Evolutionary conservation across 2,888 invertebrate species (phyloP).

Genomic region (Blastobasis lacticolella): DNA sequence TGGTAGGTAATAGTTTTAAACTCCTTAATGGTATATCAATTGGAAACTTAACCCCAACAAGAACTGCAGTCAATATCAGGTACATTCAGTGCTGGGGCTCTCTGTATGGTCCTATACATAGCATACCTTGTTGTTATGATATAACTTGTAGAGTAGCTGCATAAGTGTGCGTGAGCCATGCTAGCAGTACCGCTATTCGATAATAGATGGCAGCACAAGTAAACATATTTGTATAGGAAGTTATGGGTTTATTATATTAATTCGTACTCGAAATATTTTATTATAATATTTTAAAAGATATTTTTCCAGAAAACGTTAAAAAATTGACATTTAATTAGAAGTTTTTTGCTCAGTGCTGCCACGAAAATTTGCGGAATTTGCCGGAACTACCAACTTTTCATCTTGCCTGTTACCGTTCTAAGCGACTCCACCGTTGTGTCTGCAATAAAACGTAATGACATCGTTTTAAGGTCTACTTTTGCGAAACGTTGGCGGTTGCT

Average conservation of each 20-base stretch:
- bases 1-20: too few relatives aligned
- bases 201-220: constrained; percentile 47
- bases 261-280: too few relatives aligned
- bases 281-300: constrained; percentile 10
- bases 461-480: constrained; percentile 36
- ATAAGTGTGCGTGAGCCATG: constrained; percentile 1
- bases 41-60: too few relatives aligned
- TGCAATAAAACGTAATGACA: constrained; percentile 42
- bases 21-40: too few relatives aligned
- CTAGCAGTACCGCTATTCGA: constrained; percentile 49
- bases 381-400: constrained; percentile 37
- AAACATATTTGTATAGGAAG: too few relatives aligned
- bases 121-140: too few relatives aligned
- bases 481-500: constrained; percentile 23
- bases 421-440: constrained; percentile 25
- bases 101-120: too few relatives aligned
- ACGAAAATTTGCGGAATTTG: constrained; percentile 24
- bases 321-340: neutral
- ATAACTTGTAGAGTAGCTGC: neutral
- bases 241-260: too few relatives aligned
- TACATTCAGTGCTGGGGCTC: too few relatives aligned
- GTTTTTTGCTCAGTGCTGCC: constrained; percentile 39
- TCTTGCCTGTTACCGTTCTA: constrained; percentile 23
- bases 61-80: too few relatives aligned
- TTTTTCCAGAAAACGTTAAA: neutral